A percentile compares a stretch with the other conserved stretches of the same genome.
Conservation (phyloP, 2,888 invertebrate genomes). For the Drosophila villosipedis region DNA sequence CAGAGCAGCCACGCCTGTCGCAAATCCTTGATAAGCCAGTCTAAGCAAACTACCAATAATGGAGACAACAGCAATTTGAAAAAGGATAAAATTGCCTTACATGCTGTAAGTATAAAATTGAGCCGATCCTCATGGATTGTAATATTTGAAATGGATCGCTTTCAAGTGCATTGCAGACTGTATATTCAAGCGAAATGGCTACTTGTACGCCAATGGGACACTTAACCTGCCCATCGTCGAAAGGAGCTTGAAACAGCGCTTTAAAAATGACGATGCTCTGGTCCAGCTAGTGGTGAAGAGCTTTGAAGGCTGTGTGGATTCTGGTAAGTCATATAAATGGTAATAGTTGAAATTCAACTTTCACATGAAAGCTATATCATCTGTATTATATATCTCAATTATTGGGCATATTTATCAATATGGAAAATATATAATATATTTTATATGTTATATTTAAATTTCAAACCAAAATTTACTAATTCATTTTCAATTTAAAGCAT, state of each 20-base stretch:
- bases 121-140: neutral
- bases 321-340: constrained; percentile 29
- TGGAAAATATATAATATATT: no score
- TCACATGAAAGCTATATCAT: neutral
- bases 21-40: constrained; percentile 42
- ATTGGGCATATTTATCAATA: no score
- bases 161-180: constrained; percentile 67
- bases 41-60: constrained; percentile 35
- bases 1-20: constrained; percentile 46
- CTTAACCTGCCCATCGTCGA: constrained; percentile 45
- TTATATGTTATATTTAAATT: no score
- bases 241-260: constrained; percentile 48
- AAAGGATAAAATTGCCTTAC: constrained; percentile 52
- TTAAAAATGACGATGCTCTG: constrained; percentile 37
- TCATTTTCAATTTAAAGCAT: neutral
- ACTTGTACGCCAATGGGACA: constrained; percentile 47
- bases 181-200: constrained; percentile 55
- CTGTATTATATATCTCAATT: neutral
- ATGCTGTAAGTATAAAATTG: constrained; percentile 47
- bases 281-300: constrained; percentile 40
- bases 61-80: constrained; percentile 30
- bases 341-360: neutral
- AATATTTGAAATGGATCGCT: neutral
- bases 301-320: constrained; percentile 37
- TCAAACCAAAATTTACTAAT: neutral